Percentiles rank a stretch among this genome's conserved stretches.
phyloP scores from a whole-genome alignment of 2,888 invertebrate genomes.

The Platycheirus albimanus region DNA sequence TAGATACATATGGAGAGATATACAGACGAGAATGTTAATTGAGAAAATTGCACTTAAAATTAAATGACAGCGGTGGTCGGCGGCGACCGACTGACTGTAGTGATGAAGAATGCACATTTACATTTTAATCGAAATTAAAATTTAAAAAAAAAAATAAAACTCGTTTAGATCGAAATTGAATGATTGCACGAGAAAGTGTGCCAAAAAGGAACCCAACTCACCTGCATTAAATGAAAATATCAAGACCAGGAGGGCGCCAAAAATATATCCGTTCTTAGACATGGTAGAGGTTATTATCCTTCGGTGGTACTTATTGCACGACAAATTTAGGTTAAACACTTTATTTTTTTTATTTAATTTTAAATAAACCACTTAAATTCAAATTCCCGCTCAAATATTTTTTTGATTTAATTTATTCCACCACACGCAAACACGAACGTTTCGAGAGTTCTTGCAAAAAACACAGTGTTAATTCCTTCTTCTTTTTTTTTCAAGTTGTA shows the following conservation, averaged over 20 bases:
- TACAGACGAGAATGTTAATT: slow-evolving; percentile 41
- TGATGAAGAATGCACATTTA: no score
- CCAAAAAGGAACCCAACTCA: slow-evolving; percentile 37
- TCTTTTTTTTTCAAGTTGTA: not conserved
- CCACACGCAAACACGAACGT: not conserved
- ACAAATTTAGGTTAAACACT: slow-evolving; percentile 21
- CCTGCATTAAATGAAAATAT: slow-evolving; percentile 64
- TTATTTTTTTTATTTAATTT: not conserved
- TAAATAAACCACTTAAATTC: slow-evolving; percentile 28
- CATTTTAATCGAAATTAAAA: no score
- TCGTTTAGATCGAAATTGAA: slow-evolving; percentile 31
- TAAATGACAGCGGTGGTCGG: slow-evolving; percentile 2
- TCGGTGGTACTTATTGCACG: slow-evolving; percentile 12
- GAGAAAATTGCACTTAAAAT: slow-evolving; percentile 41
- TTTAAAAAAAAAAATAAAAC: slow-evolving; percentile 25
- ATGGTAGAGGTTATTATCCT: slow-evolving; percentile 55
- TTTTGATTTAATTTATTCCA: not conserved
- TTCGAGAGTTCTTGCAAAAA: not conserved
- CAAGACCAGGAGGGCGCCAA: slow-evolving; percentile 60
- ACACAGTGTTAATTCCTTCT: no score
- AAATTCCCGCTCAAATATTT: slow-evolving; percentile 34
- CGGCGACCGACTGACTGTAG: no score
- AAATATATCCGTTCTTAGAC: slow-evolving; percentile 68
- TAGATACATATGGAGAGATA: no score
- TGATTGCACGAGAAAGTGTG: slow-evolving; percentile 24